A percentile compares a stretch with the other conserved stretches of the same genome.
phyloP scores from a whole-genome alignment of 2,888 invertebrate species.

The Polymixis flavicincta region DNA sequence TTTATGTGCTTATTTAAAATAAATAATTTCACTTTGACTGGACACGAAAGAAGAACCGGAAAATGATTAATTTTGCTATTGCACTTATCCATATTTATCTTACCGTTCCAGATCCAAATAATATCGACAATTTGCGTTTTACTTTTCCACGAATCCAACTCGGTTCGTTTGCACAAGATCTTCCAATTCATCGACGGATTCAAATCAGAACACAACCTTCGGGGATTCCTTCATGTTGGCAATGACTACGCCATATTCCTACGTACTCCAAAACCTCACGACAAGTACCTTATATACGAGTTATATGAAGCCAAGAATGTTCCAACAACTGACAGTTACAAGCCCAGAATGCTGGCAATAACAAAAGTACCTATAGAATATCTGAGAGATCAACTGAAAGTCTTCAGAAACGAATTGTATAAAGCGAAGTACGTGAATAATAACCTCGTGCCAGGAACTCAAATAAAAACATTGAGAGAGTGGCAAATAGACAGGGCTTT shows the following conservation, averaged over 20 bases:
- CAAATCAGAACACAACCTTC: constrained; percentile 78
- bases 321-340: constrained; percentile 70
- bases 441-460: constrained; percentile 81
- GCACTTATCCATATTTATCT: background rate
- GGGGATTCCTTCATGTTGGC: constrained; percentile 83
- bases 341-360: constrained; percentile 80
- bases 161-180: constrained; percentile 81
- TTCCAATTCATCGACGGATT: constrained; percentile 84
- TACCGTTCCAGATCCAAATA: constrained; percentile 64
- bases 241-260: constrained; percentile 82
- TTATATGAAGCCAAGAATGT: constrained; percentile 82
- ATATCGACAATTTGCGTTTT: constrained; percentile 59
- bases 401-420: constrained; percentile 78
- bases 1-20: no score
- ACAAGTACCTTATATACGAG: constrained; percentile 80
- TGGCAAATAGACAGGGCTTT: constrained; percentile 84
- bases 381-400: constrained; percentile 80
- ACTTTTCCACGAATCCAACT: constrained; percentile 57
- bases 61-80: background rate
- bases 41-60: background rate
- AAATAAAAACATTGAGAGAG: constrained; percentile 82
- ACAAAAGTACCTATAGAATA: constrained; percentile 83
- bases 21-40: no score
- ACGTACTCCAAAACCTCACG: constrained; percentile 78
- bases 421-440: constrained; percentile 79